Percentiles rank a stretch among this genome's conserved stretches.
Evolutionary conservation across 2,113 vertebrate species (phyloP).

Genomic region (Nanger granti): DNA sequence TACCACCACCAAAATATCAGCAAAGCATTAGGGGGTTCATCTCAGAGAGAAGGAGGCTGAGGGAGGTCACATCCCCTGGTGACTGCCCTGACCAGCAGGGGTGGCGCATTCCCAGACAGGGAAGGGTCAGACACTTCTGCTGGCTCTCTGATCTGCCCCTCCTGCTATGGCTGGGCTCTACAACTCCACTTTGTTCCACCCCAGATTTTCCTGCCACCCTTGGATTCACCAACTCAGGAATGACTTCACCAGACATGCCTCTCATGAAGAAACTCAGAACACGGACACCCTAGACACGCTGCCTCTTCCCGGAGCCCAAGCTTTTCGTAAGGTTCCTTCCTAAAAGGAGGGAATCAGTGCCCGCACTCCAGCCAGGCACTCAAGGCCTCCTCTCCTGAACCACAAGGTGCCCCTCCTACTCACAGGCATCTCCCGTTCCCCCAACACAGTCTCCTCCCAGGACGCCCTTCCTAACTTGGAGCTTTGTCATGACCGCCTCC

Average conservation of each 20-base stretch:
- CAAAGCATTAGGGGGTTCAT: not conserved
- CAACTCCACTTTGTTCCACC: not conserved
- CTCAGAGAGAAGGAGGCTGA: not conserved
- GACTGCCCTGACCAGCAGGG: not conserved
- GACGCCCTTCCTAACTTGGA: not conserved
- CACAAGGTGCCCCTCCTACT: not conserved
- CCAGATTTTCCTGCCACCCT: not conserved
- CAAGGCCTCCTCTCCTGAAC: not conserved
- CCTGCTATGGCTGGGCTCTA: not conserved
- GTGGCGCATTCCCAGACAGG: not conserved
- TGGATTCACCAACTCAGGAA: not conserved
- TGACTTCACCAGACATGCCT: not conserved
- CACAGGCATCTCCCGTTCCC: not conserved
- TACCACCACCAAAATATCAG: not conserved
- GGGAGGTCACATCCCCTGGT: not conserved
- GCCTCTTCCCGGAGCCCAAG: not conserved
- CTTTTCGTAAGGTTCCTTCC: not conserved
- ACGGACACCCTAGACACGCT: not conserved
- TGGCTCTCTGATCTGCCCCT: not conserved
- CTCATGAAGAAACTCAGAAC: not conserved
- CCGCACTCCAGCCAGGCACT: not conserved
- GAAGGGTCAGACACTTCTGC: not conserved
- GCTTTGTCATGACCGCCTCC: not conserved
- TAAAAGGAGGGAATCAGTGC: not conserved
- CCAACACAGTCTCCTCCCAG: accelerated